A percentile compares a stretch with the other conserved stretches of the same genome.
phyloP scores from a whole-genome alignment of 30 jellyfish, hydroid and myxozoan genomes.

The Phacellophora camtschatica region DNA sequence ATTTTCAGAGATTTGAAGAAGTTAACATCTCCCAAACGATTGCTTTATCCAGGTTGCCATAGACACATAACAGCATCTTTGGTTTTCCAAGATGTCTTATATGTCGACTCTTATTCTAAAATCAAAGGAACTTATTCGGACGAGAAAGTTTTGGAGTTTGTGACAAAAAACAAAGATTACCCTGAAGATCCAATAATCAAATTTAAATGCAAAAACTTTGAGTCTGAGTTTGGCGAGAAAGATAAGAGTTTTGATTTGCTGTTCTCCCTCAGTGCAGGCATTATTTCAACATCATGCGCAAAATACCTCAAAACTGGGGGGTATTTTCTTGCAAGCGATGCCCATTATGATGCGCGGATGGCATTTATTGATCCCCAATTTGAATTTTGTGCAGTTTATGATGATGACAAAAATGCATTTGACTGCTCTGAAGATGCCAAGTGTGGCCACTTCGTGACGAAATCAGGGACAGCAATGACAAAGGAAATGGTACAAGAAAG shows the following conservation, averaged over 20 bases:
- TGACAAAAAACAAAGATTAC: slow-evolving; percentile 65
- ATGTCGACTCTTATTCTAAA: slow-evolving; percentile 59
- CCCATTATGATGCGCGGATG: slow-evolving; percentile 90
- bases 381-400: slow-evolving; percentile 52
- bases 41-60: slow-evolving; percentile 92
- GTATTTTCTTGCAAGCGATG: slow-evolving; percentile 73
- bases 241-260: slow-evolving; percentile 61
- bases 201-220: slow-evolving; percentile 71
- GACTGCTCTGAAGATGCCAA: slow-evolving; percentile 26
- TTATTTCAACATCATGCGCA: slow-evolving; percentile 68
- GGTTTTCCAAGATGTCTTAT: slow-evolving; percentile 56
- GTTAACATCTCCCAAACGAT: slow-evolving; percentile 26
- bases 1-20: slow-evolving; percentile 53
- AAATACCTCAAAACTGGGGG: slow-evolving; percentile 73
- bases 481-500: slow-evolving; percentile 80
- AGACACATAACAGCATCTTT: slow-evolving; percentile 81
- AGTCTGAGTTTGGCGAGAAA: slow-evolving; percentile 64
- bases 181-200: slow-evolving; percentile 29
- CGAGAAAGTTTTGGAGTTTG: slow-evolving; percentile 51
- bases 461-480: slow-evolving; percentile 52
- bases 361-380: slow-evolving; percentile 47
- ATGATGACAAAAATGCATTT: slow-evolving; percentile 10
- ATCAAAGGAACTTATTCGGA: slow-evolving; percentile 43
- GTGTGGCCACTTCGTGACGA: slow-evolving; percentile 62
- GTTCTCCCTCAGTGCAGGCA: slow-evolving; percentile 82